Evolutionary conservation across 1,140 invertebrate genomes (phyloP), one percentile per base, ranked within the genome.

Genomic region (Dermatophagoides farinae): DNA sequence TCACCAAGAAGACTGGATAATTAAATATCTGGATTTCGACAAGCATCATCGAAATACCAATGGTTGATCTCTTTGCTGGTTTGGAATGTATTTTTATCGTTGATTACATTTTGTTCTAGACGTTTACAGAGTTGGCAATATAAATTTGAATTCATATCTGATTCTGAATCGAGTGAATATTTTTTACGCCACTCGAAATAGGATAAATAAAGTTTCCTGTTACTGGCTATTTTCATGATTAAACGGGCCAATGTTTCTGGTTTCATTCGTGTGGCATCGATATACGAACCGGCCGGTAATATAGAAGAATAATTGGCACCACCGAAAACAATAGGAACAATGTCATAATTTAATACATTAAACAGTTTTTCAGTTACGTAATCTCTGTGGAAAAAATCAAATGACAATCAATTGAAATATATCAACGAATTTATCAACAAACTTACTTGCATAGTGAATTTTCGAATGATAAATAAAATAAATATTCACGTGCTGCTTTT

Each of bases 341-440:
- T 66, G 55, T 68, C 46, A 31, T 65, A 66, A 10, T 64, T 62
- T 40, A 72, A 40, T 6, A 68, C 57, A 22, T 65, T 64, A 50
- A 68, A 72, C 31, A 72, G 66, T 57, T 74, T 74, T 61, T 74
- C 73, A 1, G 73, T 74, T 0, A 72, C 68, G 62, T 75, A 73
- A 62, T 74, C 72, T 23, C 60, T 60, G n/a, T n/a, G 22, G 47
- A 39, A 49, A 57, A 57, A 11, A 49, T 18, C 16, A 8, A 1
- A 50, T 25, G 40, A 59, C 4, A 25, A 25, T 46, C 51, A 46
- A 59, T 54, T 39, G 5, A 54, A 10, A 38, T 20, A 9, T 43
- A 6, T 12, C n/a, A 2, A 60, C 1, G n/a, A n/a, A 60, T 38
- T 50, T 38, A 14, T n/a, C n/a, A n/a, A n/a, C n/a, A 1, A 37